phyloP scores from a whole-genome alignment of 2,888 invertebrate species.

The Stenoptilia bipunctidactyla region DNA sequence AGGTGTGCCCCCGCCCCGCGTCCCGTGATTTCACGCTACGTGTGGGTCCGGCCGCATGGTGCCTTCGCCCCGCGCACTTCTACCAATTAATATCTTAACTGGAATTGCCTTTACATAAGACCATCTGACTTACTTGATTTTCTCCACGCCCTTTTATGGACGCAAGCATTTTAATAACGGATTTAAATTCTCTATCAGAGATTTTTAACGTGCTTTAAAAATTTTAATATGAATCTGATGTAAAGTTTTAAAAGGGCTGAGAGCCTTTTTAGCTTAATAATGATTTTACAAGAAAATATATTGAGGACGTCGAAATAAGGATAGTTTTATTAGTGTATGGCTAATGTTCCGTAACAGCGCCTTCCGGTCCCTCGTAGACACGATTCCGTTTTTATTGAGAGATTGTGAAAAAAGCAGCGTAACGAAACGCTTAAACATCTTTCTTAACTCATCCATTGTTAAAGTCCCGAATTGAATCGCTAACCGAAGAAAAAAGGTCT shows the following conservation, averaged over 20 bases:
- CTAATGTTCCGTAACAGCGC: slow-evolving; percentile 61
- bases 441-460: slow-evolving; percentile 66
- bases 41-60: slow-evolving; percentile 52
- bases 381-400: slow-evolving; percentile 65
- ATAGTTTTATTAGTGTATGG: slow-evolving; percentile 16
- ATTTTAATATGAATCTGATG: not conserved
- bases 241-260: not conserved
- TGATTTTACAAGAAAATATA: not conserved
- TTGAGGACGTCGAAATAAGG: not conserved
- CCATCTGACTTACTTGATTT: slow-evolving; percentile 31
- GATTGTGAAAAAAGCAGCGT: slow-evolving; percentile 65
- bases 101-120: slow-evolving; percentile 41
- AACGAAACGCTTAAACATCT: slow-evolving; percentile 69
- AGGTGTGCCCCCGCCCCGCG: slow-evolving; percentile 52
- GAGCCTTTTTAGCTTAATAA: no score
- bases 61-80: slow-evolving; percentile 21
- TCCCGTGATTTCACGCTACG: slow-evolving; percentile 66
- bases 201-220: slow-evolving; percentile 2
- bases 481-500: slow-evolving; percentile 27
- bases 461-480: slow-evolving; percentile 55
- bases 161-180: slow-evolving; percentile 37
- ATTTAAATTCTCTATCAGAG: slow-evolving; percentile 29
- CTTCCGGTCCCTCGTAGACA: slow-evolving; percentile 64
- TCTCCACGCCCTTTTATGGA: slow-evolving; percentile 38
- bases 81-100: slow-evolving; percentile 63